phyloP scores from a whole-genome alignment of 2,888 invertebrate species.

The Tenthredo amoena region DNA sequence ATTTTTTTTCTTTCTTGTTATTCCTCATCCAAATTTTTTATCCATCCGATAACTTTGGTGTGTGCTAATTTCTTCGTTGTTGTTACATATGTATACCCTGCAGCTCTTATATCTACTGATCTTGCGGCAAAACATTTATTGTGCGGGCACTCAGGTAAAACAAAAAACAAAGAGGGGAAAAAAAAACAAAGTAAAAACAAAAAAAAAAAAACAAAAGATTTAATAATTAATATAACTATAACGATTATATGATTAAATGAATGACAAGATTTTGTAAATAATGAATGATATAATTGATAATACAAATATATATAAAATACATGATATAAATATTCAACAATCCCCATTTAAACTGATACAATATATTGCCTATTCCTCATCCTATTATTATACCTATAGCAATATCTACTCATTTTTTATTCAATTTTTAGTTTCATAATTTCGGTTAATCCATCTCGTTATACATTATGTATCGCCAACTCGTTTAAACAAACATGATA shows the following conservation, averaged over 20 bases:
- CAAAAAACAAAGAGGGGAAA: conserved; percentile 41
- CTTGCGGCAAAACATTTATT: conserved; percentile 4
- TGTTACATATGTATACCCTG: neutral
- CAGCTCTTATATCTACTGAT: conserved; percentile 5
- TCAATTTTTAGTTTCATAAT: neutral
- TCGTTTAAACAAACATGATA: conserved; percentile 32
- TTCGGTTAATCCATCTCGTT: neutral
- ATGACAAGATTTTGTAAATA: conserved; percentile 74
- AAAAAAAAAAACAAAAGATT: conserved; percentile 53
- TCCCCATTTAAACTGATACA: neutral
- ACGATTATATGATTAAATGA: conserved; percentile 69
- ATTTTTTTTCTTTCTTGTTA: too few species aligned
- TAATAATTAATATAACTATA: conserved; percentile 59
- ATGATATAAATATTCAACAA: conserved; percentile 42
- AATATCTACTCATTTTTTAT: neutral
- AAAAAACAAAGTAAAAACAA: conserved; percentile 63
- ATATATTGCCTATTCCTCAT: neutral
- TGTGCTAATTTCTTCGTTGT: too few species aligned
- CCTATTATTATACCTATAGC: neutral
- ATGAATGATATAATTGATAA: conserved; percentile 62
- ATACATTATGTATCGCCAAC: neutral
- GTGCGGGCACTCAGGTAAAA: conserved; percentile 38
- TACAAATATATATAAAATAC: conserved; percentile 62
- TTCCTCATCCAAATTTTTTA: too few species aligned
- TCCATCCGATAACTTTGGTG: too few species aligned